Evolutionary conservation across 2,113 vertebrate species (phyloP).

Genomic region (Lepus europaeus): DNA sequence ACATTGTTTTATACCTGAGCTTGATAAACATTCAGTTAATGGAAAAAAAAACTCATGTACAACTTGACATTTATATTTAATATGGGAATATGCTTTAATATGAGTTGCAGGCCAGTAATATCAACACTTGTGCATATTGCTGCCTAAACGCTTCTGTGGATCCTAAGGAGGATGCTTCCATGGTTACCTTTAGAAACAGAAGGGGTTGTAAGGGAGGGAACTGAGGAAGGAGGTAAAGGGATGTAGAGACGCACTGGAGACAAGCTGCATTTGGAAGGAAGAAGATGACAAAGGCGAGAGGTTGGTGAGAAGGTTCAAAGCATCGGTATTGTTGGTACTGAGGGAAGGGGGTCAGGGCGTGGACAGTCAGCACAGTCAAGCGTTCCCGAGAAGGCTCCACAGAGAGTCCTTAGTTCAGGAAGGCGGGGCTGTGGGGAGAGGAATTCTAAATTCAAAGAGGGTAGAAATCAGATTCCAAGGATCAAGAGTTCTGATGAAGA

Average conservation of each 20-base stretch:
- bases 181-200: neutral
- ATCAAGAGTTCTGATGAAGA: neutral
- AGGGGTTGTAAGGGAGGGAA: neutral
- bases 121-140: neutral
- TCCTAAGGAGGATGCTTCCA: neutral
- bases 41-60: neutral
- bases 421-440: neutral
- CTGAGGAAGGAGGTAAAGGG: neutral
- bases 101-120: neutral
- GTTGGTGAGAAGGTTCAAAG: neutral
- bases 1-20: neutral
- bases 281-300: neutral
- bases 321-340: neutral
- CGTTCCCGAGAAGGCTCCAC: neutral
- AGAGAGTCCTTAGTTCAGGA: neutral
- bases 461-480: neutral
- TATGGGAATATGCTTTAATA: neutral
- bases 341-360: neutral
- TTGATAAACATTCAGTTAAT: slow-evolving; percentile 20
- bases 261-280: neutral
- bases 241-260: neutral
- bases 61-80: slow-evolving; percentile 13
- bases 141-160: neutral
- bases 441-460: neutral
- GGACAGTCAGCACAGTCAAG: too few relatives aligned